Evolutionary conservation across 2,113 vertebrate genomes (phyloP), one percentile per base, ranked within the genome.

Genomic region (Hypanus sabinus): DNA sequence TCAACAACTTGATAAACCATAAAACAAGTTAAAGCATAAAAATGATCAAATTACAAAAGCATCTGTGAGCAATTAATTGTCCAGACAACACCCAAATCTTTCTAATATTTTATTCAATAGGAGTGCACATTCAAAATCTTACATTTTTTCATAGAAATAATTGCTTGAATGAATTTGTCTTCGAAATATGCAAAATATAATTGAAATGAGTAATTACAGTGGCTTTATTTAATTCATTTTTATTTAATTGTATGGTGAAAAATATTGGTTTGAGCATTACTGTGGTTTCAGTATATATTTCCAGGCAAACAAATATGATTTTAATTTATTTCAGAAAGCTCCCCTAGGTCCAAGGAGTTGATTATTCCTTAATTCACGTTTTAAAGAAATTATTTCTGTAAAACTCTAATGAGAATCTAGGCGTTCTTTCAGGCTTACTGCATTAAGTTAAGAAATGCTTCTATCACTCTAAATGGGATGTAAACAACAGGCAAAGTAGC

Each of bases 191-290:
- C 33, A 33, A 33, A 65, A 90, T 33, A 90, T 65, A 90, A 90
- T 68, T 90, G 30, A 90, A 62, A 60, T 33, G 62, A 65, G n/a
- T 65, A 90, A 90, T 90, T 90, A 60, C 85, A 65, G 60, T 90
- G 60, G 27, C 16, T 33, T 6, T 7, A 90, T 87, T 87, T 87
- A 60, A 87, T 87, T n/a, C 60, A 30, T 65, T 33, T 30, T 4
- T 90, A 65, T 68, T 90, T 90, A 90, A 90, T 65, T 90, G 30
- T 68, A 33, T 90, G 33, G n/a, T 68, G n/a, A 36, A 65, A 90
- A 20, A n/a, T 90, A 68, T 90, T 90, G 85, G 30, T 90, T 33
- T 68, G 5, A 90, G 60, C 4, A 20, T 87, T 87, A 62, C 57
- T 33, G 14, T 65, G 85, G 30, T 68, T 90, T 14, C 85, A 65